phyloP scores from a whole-genome alignment of 2,888 invertebrate genomes.

The Cabera pusaria region DNA sequence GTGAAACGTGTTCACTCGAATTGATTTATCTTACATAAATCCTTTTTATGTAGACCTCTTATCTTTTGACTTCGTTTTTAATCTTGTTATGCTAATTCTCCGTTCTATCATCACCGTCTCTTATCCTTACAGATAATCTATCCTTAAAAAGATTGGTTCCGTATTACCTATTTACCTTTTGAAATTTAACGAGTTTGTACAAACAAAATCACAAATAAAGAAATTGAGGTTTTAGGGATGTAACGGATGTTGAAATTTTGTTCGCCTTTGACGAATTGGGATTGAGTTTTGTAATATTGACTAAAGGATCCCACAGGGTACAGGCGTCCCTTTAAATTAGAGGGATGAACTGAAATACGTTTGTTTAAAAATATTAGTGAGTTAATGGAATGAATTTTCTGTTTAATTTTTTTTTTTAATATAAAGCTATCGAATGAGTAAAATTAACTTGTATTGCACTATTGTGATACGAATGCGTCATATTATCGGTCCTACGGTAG shows the following conservation, averaged over 20 bases:
- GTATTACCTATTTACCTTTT: slow-evolving; percentile 53
- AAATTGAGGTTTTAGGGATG: slow-evolving; percentile 45
- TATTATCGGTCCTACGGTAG: too few species aligned
- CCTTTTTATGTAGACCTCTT: slow-evolving; percentile 42
- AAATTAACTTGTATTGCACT: too few species aligned
- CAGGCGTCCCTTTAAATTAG: slow-evolving; percentile 1
- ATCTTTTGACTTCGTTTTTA: slow-evolving; percentile 40
- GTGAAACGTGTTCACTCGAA: slow-evolving; percentile 17
- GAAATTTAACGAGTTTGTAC: slow-evolving; percentile 59
- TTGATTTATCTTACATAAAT: slow-evolving; percentile 33
- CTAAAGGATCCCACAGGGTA: slow-evolving; percentile 9
- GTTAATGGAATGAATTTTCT: too few species aligned
- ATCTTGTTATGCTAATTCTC: slow-evolving; percentile 68
- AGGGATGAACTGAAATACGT: slow-evolving; percentile 3
- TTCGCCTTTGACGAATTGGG: slow-evolving; percentile 18
- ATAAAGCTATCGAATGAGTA: too few species aligned
- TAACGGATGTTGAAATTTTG: slow-evolving; percentile 36
- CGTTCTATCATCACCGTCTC: slow-evolving; percentile 54
- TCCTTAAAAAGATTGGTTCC: slow-evolving; percentile 59
- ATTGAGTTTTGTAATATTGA: slow-evolving; percentile 22
- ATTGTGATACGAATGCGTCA: too few species aligned
- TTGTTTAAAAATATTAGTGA: neutral
- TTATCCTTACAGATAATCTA: slow-evolving; percentile 58
- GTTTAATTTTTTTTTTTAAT: neutral
- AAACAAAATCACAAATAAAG: slow-evolving; percentile 46